These are phyloP conservation scores for Saccostrea glomerata DNA, from an alignment of 1,140 invertebrate species.

Conservation along the genomic window DNA sequence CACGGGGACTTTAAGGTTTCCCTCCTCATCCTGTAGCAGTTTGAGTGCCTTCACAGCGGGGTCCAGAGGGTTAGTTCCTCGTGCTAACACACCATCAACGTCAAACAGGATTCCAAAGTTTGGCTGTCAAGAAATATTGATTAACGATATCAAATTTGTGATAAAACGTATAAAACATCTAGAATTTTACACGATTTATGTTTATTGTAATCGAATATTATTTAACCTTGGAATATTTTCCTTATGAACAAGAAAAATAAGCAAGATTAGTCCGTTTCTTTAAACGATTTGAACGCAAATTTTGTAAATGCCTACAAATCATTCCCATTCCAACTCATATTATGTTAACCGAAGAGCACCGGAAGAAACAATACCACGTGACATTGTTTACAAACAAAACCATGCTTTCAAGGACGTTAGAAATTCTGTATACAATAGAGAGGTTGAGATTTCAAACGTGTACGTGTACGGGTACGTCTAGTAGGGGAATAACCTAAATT, in stretches of 20 bases:
- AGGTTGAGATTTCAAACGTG: no score
- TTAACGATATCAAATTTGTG: neutral
- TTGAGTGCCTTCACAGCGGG: conserved; percentile 83
- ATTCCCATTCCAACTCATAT: no score
- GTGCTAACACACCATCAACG: conserved; percentile 86
- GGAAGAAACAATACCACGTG: conserved; percentile 30
- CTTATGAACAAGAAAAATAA: neutral
- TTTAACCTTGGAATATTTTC: neutral
- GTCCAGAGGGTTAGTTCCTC: conserved; percentile 84
- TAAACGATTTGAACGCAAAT: no score
- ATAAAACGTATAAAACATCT: neutral
- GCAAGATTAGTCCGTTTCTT: no score
- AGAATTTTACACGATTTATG: neutral
- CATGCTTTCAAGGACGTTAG: neutral
- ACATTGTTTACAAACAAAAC: conserved; percentile 25
- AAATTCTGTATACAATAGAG: neutral
- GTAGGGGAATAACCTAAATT: no score
- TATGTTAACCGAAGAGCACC: neutral
- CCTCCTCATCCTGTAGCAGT: conserved; percentile 81
- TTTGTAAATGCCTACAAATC: no score
- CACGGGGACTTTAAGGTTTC: conserved; percentile 84
- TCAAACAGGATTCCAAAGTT: conserved; percentile 86
- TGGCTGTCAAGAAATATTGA: conserved; percentile 51
- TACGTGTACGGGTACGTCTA: no score
- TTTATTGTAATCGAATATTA: neutral